Evolutionary conservation across 2,888 invertebrate species (phyloP), one percentile per base, ranked within the genome.

Genomic region (Drosophila merina): DNA sequence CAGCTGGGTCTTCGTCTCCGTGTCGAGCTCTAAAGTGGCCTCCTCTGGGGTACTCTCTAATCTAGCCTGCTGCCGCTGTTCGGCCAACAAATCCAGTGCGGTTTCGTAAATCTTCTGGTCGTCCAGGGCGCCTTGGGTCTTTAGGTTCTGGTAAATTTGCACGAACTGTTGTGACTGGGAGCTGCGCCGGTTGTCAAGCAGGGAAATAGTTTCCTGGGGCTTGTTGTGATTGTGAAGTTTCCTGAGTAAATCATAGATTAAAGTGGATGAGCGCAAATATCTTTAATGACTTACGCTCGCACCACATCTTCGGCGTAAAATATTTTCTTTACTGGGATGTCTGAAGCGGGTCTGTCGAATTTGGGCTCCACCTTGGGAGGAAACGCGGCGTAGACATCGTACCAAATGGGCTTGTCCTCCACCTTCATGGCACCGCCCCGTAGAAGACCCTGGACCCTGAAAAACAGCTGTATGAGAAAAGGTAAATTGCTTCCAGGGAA

Each of bases 341-440:
- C 93, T 0, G 94, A 93, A 33, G 93, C 93, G 4, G 94, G 94
- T 86, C 95, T 93, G 76, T 96, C 95, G 92, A 93, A 96, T 69
- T 93, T 93, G 5, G 99, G 99, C 86, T 97, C 96, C 47, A 94
- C 92, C 75, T 95, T 94, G 1, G 99, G 99, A 6, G 99, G 99
- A 92, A 97, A 98, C 0, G 96, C 95, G 91, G 95, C 94, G 90
- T 98, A 99, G 25, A 99, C 92, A 89, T 97, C 96, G 89, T 96
- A 97, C 99, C 99, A 99, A 8, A 99, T 68, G 0, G 99, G 99
- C 74, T 96, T 94, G 83, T 98, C 97, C 77, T 96, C 95, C 60
- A 94, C 93, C 88, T 94, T 95, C 91, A 98, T 92, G 3, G 96
- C 97, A 50, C 96, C 96, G 25, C 96, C 94, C 66, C 94, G 93